These are phyloP conservation scores for Petrocephalus sullivani DNA, from an alignment of 2,797 vertebrate genomes.

Conservation along the genomic window DNA sequence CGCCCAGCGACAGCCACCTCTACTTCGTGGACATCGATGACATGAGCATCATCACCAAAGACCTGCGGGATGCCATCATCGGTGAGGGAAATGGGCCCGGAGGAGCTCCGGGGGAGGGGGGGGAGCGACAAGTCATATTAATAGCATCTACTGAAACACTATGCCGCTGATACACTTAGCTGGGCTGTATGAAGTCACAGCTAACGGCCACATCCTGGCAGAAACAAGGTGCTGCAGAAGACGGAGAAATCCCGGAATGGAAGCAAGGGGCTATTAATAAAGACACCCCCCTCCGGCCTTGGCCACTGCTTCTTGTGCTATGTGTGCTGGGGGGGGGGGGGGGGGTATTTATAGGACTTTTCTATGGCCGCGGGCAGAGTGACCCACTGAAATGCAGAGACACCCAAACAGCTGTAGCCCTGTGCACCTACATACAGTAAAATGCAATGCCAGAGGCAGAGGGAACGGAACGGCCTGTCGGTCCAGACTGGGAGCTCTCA, in stretches of 20 bases:
- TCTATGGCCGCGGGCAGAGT: constrained; percentile 44
- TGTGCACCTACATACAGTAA: neutral
- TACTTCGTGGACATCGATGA: constrained; percentile 92
- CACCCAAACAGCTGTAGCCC: constrained; percentile 9
- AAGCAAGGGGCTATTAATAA: constrained; percentile 65
- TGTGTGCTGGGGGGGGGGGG: constrained; percentile 29
- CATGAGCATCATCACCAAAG: constrained; percentile 75
- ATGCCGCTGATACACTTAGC: neutral
- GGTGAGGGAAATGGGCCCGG: constrained; percentile 59
- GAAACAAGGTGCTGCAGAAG: neutral
- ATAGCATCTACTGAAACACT: constrained; percentile 13
- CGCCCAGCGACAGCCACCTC: constrained; percentile 70
- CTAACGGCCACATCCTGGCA: neutral
- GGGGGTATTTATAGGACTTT: constrained; percentile 45
- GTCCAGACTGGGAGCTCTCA: neutral
- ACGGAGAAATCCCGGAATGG: constrained; percentile 49
- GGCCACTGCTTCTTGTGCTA: constrained; percentile 30
- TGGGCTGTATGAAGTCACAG: neutral
- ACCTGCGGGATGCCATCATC: constrained; percentile 74
- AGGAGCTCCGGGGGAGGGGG: neutral
- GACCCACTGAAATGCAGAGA: constrained; percentile 35
- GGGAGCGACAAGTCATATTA: constrained; percentile 23
- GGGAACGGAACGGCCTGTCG: neutral
- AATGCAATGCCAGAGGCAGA: constrained; percentile 3
- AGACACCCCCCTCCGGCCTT: constrained; percentile 30